Evolutionary conservation across 2,797 vertebrate species (phyloP).

Genomic region (Salarias fasciatus): DNA sequence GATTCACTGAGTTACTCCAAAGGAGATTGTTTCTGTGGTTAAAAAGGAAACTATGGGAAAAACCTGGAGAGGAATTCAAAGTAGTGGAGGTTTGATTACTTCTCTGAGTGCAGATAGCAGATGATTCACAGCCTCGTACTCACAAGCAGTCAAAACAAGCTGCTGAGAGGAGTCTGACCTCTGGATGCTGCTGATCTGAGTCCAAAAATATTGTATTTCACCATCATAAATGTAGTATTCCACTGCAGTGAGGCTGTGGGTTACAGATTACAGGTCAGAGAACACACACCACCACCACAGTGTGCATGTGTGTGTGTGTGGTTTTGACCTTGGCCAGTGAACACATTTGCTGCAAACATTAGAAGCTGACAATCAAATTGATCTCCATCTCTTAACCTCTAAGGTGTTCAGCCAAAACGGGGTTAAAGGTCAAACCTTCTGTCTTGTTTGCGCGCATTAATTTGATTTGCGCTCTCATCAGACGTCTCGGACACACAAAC

Average conservation of each 20-base stretch:
- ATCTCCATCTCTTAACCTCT: too few relatives aligned
- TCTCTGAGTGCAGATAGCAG: neutral
- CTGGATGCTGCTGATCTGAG: slow-evolving; percentile 13
- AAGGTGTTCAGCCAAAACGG: too few relatives aligned
- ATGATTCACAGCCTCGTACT: slow-evolving; percentile 1
- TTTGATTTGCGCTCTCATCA: neutral
- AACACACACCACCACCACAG: too few relatives aligned
- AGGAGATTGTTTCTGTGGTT: too few relatives aligned
- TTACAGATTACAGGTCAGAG: slow-evolving; percentile 11
- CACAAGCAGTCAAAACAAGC: slow-evolving; percentile 35
- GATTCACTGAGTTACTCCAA: too few relatives aligned
- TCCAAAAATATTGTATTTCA: slow-evolving; percentile 55
- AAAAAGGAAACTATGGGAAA: neutral
- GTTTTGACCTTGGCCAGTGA: too few relatives aligned
- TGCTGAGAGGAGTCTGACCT: slow-evolving; percentile 29
- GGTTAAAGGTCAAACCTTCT: slow-evolving; percentile 6
- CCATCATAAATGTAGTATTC: slow-evolving; percentile 35
- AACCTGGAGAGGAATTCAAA: neutral
- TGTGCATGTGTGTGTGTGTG: too few relatives aligned
- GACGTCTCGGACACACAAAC: slow-evolving; percentile 35
- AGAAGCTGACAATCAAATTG: too few relatives aligned
- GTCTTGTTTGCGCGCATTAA: slow-evolving; percentile 8
- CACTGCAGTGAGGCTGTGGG: slow-evolving; percentile 8
- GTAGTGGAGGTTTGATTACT: neutral
- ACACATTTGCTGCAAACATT: too few relatives aligned